Conservation (phyloP, 2,888 invertebrate species). For the Drosophila melanosoma region DNA sequence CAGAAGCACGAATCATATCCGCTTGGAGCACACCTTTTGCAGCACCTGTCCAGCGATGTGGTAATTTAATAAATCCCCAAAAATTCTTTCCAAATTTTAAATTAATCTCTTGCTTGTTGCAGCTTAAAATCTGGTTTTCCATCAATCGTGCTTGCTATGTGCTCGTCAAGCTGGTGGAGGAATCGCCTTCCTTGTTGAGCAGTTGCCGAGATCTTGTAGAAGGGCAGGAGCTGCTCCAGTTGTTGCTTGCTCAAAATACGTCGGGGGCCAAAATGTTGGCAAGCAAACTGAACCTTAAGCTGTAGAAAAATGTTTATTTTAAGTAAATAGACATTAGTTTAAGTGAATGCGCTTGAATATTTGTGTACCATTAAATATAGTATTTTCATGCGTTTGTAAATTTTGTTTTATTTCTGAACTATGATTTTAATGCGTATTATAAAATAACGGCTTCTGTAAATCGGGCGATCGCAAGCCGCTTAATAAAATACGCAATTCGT, state of each 20-base stretch:
- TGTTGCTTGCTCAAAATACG: conserved; percentile 86
- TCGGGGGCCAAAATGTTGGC: conserved; percentile 89
- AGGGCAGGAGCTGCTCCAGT: conserved; percentile 25
- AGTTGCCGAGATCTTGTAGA: conserved; percentile 83
- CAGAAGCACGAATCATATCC: conserved; percentile 86
- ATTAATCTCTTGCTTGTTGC: conserved; percentile 46
- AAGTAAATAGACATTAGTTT: conserved; percentile 33
- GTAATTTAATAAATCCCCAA: conserved; percentile 84
- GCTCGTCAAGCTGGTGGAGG: conserved; percentile 89
- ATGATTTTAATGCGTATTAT: conserved; percentile 28
- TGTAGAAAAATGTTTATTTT: conserved; percentile 30
- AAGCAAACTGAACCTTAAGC: conserved; percentile 83
- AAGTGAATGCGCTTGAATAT: conserved; percentile 4
- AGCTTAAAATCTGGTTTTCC: conserved; percentile 89
- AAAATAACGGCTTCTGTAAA: not conserved
- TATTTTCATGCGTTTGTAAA: conserved; percentile 6
- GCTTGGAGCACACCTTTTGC: conserved; percentile 87
- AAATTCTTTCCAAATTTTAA: not conserved
- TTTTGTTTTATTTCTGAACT: conserved; percentile 35
- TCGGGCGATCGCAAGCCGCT: not conserved
- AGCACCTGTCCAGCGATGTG: conserved; percentile 86
- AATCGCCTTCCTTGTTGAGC: conserved; percentile 86
- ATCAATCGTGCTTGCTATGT: conserved; percentile 92
- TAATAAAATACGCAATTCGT: not conserved
- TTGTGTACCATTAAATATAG: conserved; percentile 4